These are phyloP conservation scores for Lophotis ruficrista DNA, from an alignment of 2,113 vertebrate species.

Conservation along the genomic window DNA sequence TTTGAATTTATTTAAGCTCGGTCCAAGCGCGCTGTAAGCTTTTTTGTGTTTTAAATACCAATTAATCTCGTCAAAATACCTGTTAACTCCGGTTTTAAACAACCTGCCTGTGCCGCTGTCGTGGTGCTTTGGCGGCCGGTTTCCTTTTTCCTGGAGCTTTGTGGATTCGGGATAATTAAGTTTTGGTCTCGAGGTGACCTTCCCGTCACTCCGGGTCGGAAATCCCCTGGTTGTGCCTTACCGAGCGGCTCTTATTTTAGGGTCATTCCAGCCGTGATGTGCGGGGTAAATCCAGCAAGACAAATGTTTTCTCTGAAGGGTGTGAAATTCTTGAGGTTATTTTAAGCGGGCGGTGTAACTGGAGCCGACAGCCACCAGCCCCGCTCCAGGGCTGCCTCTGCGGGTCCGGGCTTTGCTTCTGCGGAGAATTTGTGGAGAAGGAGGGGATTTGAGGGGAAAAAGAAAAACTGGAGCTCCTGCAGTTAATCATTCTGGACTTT, in stretches of 20 bases:
- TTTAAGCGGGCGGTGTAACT: neutral
- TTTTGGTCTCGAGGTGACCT: neutral
- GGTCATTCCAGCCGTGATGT: rapidly evolving
- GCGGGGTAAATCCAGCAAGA: neutral
- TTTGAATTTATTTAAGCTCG: neutral
- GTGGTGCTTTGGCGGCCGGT: rapidly evolving
- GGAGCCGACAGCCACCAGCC: neutral
- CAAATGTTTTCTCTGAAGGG: neutral
- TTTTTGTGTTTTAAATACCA: neutral
- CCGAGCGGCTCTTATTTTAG: neutral
- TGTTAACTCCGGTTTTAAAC: neutral
- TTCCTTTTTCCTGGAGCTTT: constrained; percentile 6
- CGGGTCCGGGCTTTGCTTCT: neutral
- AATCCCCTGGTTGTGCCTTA: neutral
- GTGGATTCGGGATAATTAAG: neutral
- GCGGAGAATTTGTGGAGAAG: too few species aligned
- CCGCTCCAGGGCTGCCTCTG: neutral
- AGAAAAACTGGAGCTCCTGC: neutral
- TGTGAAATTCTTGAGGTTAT: neutral
- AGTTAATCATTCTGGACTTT: neutral
- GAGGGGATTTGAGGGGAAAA: neutral
- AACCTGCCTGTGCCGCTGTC: neutral
- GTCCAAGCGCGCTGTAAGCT: neutral
- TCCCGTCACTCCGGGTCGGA: rapidly evolving
- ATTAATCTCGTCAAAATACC: neutral